Percentiles rank a stretch among this genome's conserved stretches.
phyloP scores from a whole-genome alignment of 2,113 vertebrate species.

The Burhinus oedicnemus region DNA sequence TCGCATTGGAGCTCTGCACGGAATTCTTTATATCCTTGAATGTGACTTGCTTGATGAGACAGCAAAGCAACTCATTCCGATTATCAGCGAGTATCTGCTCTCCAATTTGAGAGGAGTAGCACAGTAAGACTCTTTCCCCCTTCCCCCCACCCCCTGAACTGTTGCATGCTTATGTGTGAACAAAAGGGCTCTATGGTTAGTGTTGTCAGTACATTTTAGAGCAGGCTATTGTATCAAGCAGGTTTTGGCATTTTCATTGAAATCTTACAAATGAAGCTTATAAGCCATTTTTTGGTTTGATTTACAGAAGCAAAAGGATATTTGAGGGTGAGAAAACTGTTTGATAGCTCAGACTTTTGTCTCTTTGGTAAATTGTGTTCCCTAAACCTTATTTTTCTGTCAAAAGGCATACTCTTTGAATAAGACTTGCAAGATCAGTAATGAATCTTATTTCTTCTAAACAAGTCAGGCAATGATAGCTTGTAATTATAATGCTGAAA shows the following conservation, averaged over 20 bases:
- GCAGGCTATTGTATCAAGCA: background rate
- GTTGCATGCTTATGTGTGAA: background rate
- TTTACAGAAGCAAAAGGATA: background rate
- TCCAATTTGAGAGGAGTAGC: conserved; percentile 88
- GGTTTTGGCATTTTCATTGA: background rate
- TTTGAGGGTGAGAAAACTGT: background rate
- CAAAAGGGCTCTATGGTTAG: background rate
- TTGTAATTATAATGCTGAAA: background rate
- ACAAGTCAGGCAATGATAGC: background rate
- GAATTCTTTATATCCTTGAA: conserved; percentile 92
- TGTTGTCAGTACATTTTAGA: background rate
- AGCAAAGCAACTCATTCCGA: conserved; percentile 90
- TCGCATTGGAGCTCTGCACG: conserved; percentile 92
- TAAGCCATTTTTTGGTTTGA: background rate
- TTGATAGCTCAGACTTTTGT: background rate
- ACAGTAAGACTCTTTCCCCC: conserved; percentile 79
- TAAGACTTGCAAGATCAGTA: background rate
- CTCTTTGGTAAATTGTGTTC: background rate
- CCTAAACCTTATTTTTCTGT: background rate
- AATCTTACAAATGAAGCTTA: background rate
- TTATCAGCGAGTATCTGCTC: conserved; percentile 91
- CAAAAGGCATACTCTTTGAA: background rate
- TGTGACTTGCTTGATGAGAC: conserved; percentile 97
- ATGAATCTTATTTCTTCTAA: background rate
- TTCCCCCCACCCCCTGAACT: background rate